These are phyloP conservation scores for Enteromius treurensis DNA, from an alignment of 2,797 vertebrate genomes.

Conservation along the genomic window DNA sequence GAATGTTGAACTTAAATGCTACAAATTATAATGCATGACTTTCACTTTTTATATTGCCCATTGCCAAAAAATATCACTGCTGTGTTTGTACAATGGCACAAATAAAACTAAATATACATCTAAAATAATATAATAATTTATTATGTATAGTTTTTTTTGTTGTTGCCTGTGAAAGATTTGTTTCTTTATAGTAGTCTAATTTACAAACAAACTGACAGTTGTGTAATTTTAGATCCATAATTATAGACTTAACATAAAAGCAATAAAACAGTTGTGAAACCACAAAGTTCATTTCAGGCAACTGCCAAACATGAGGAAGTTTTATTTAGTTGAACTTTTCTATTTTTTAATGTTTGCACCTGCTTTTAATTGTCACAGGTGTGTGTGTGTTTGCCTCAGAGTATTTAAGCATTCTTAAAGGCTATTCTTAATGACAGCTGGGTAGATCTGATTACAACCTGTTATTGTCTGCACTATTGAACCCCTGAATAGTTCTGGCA, in stretches of 20 bases:
- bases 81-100: not conserved
- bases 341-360: slow-evolving; percentile 23
- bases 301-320: slow-evolving; percentile 1
- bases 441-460: slow-evolving; percentile 28
- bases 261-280: slow-evolving; percentile 6
- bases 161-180: not conserved
- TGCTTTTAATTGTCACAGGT: slow-evolving; percentile 33
- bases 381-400: not conserved
- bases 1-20: not conserved
- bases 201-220: not conserved
- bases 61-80: not conserved
- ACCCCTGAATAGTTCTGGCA: slow-evolving; percentile 18
- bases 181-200: not conserved
- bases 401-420: slow-evolving; percentile 8
- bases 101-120: not conserved
- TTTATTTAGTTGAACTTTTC: slow-evolving; percentile 8
- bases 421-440: slow-evolving; percentile 24
- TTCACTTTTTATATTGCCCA: not conserved
- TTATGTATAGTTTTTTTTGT: no score
- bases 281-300: not conserved
- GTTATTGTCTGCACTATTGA: slow-evolving; percentile 35
- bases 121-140: not conserved
- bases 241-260: not conserved
- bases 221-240: not conserved
- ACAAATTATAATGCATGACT: not conserved